Base-by-base conservation (phyloP, 2,888 invertebrate species). In the Drosophila buzzatii region DNA sequence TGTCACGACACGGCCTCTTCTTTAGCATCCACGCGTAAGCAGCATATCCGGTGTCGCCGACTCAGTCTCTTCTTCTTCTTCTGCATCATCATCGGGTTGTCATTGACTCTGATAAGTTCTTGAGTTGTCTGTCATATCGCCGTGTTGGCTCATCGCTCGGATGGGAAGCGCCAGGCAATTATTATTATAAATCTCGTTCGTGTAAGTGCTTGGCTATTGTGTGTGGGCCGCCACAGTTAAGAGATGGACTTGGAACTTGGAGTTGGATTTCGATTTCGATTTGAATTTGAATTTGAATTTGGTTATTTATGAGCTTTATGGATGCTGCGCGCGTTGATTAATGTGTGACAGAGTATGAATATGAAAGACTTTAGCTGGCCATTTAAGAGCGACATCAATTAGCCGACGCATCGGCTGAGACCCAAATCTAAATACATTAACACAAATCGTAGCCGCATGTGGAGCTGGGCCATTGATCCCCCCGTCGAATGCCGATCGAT, bases 51-150 rank as follows among this genome's bases (percentile, higher is more conserved):
- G 85, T 73, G 39, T 42, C 49, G 41, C 37, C 20, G 23, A 18
- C 23, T 65, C 56, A 12, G 2, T 7, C 12, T 51, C 18, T 27
- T n/a, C 31, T 62, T 67, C 23, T 47, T 42, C 9, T 39, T 73
- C 51, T 61, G 16, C 70, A 70, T 23, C 35, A 4, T 35, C 52
- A 23, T 23, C 23, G 3, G 60, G 4, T 27, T 53, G 63, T 47
- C 59, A 45, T 27, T 55, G 67, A 47, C 59, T 75, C 64, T 77
- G 81, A 86, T 79, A 81, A 79, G 72, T 83, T 81, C 75, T 71
- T 81, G 90, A 88, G 79, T 89, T 69, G 81, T 77, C 87, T 90
- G 90, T 91, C 91, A 90, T 88, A 90, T 89, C 79, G 85, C 90
- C 89, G 90, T 83, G 89, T 86, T 90, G 90, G 89, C 89, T 73